phyloP scores from a whole-genome alignment of 2,113 vertebrate genomes.

The Verasper variegatus region DNA sequence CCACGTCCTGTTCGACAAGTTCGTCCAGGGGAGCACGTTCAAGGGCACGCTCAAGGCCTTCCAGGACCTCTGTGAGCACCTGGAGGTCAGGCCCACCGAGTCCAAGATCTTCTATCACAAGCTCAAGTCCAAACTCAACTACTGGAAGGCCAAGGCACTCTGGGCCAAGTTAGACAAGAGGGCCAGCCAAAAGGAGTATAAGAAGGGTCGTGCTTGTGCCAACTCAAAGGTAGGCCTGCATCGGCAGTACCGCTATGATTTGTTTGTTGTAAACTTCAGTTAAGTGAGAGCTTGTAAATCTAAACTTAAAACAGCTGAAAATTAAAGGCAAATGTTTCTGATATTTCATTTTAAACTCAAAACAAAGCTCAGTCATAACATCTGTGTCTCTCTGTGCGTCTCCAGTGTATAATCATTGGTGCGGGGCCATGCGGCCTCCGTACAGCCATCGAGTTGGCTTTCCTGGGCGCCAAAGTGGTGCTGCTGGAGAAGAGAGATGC shows the following conservation, averaged over 20 bases:
- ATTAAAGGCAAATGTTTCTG: not conserved
- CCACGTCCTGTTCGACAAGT: slow-evolving; percentile 93
- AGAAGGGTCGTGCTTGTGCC: slow-evolving; percentile 93
- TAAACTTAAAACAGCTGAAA: too few species aligned
- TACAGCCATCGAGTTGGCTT: slow-evolving; percentile 93
- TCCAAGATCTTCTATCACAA: slow-evolving; percentile 96
- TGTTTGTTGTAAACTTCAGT: not conserved
- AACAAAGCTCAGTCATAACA: not conserved
- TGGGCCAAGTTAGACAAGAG: slow-evolving; percentile 98
- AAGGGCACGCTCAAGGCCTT: slow-evolving; percentile 97
- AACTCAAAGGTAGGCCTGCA: slow-evolving; percentile 88
- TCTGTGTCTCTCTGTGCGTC: not conserved
- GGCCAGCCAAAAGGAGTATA: slow-evolving; percentile 95
- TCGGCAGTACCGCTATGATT: not conserved
- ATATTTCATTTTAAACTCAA: not conserved
- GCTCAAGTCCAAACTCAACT: slow-evolving; percentile 98
- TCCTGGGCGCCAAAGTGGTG: slow-evolving; percentile 96
- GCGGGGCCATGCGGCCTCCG: slow-evolving; percentile 97
- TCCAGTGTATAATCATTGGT: slow-evolving; percentile 97
- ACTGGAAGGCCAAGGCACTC: slow-evolving; percentile 99
- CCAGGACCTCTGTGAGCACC: slow-evolving; percentile 94
- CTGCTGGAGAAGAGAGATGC: slow-evolving; percentile 96
- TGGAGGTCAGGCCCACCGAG: slow-evolving; percentile 92
- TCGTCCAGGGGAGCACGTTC: slow-evolving; percentile 94
- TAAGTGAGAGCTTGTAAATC: not conserved